phyloP scores from a whole-genome alignment of 2,113 vertebrate species.

The Eubucco bourcierii region DNA sequence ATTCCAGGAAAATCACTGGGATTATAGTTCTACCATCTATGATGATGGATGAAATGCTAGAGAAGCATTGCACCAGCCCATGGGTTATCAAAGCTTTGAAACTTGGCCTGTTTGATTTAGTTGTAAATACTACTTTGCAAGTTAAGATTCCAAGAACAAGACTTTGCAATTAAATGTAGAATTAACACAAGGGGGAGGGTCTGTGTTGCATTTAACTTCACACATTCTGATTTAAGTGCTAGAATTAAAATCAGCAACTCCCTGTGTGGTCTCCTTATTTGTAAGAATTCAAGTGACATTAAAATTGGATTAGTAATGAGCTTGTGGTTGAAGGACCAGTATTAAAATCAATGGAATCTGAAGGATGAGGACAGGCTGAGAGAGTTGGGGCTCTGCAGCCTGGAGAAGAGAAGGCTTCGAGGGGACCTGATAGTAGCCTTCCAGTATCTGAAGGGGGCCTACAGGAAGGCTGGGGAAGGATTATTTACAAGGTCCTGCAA shows the following conservation, averaged over 20 bases:
- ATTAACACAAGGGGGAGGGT: background rate
- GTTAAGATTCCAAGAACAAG: background rate
- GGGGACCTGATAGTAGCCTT: no score
- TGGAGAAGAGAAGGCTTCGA: no score
- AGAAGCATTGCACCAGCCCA: background rate
- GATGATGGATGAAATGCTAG: background rate
- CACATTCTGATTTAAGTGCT: constrained; percentile 46
- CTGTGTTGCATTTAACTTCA: constrained; percentile 7
- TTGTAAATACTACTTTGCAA: background rate
- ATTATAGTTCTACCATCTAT: background rate
- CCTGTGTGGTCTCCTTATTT: constrained; percentile 57
- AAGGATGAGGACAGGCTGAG: background rate
- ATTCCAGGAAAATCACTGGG: background rate
- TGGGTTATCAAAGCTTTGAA: background rate
- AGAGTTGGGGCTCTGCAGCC: no score
- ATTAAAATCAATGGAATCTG: constrained; percentile 32
- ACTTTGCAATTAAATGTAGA: background rate
- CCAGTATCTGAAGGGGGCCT: no score
- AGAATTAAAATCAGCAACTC: constrained; percentile 63
- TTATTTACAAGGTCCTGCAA: no score
- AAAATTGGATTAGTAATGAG: constrained; percentile 53
- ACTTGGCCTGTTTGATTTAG: background rate
- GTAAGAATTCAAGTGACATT: constrained; percentile 53
- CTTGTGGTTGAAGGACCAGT: constrained; percentile 31
- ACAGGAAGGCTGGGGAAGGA: no score